Base-by-base conservation (phyloP, 2,113 vertebrate species). In the Phylloscopus trochiloides region DNA sequence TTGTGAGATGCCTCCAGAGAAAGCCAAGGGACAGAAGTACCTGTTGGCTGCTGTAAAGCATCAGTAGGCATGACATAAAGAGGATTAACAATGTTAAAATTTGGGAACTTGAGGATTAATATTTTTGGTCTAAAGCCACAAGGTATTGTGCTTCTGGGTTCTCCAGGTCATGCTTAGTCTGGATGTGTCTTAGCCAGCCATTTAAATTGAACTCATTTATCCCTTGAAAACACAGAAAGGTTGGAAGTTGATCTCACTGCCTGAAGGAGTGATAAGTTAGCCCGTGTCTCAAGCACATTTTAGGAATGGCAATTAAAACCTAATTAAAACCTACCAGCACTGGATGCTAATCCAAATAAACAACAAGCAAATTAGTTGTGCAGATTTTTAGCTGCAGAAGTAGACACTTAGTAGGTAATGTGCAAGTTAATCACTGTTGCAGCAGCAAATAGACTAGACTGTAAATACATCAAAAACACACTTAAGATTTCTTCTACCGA, bases 331-430 rank as follows among this genome's bases (percentile, higher is more conserved):
- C 45, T 47, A 88, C 51, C 22, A 66, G 42, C 24, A 45, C 36
- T 71, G 78, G 47, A 74, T 88, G 74, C n/a, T 94, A 83, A 63
- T 80, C 51, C 84, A 93, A 94, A 87, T 52, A 90, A 95, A 79
- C 54, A 94, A 63, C 2, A 4, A 68, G 19, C 42, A 83, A 80
- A 66, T 79, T 72, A 52, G 42, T 57, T 72, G 54, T 61, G 55
- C 52, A 68, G 59, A 77, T 71, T 70, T 74, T 63, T 76, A 90
- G 58, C 74, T 90, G 57, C 61, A 86, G 67, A 83, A 83, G 43
- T 55, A 83, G 43, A 47, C 42, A 36, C 71, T n/a, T 25, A 68
- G 79, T 58, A 79, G 67, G 47, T 54, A 77, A 47, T 3, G 3
- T n/a, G 38, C 67, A 70, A 90, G 62, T 75, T 88, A 93, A 90